phyloP scores from a whole-genome alignment of 2,113 vertebrate species.

The Daboia siamensis region DNA sequence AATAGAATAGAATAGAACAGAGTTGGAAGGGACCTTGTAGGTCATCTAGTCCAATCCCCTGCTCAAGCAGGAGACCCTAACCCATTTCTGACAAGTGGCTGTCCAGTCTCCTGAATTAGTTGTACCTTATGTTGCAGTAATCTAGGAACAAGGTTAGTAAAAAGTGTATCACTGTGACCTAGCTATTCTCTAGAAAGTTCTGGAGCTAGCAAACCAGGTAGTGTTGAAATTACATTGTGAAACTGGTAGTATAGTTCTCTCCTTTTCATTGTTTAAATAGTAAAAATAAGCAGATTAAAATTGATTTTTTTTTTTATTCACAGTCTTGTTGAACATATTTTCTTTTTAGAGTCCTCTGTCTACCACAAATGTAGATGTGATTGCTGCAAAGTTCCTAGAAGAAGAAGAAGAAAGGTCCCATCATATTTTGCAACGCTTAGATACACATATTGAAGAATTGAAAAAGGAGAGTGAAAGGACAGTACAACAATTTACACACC shows the following conservation, averaged over 20 bases:
- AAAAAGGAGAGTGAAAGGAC: conserved; percentile 76
- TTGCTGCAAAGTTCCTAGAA: conserved; percentile 80
- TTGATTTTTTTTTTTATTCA: not conserved
- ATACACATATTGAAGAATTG: conserved; percentile 83
- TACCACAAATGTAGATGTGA: conserved; percentile 64
- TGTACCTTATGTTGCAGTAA: not conserved
- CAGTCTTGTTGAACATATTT: conserved; percentile 29
- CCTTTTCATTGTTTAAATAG: not conserved
- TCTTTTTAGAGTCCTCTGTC: conserved; percentile 54
- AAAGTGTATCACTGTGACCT: not conserved
- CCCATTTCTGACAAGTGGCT: not conserved
- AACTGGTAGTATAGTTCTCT: not conserved
- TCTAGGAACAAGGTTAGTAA: not conserved
- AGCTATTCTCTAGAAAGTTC: not conserved
- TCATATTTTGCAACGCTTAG: conserved; percentile 79
- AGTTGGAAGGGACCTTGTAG: not conserved
- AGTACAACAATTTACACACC: conserved; percentile 70
- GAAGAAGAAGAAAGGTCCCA: conserved; percentile 80
- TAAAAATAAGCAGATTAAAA: not conserved
- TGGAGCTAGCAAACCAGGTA: not conserved
- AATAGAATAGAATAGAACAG: not conserved
- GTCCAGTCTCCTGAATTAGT: not conserved
- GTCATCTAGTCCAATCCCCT: not conserved
- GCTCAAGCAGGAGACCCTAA: not conserved
- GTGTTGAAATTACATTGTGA: not conserved